Evolutionary conservation across 2,888 invertebrate genomes (phyloP), one percentile per base, ranked within the genome.

Genomic region (Parnassius glacialis): DNA sequence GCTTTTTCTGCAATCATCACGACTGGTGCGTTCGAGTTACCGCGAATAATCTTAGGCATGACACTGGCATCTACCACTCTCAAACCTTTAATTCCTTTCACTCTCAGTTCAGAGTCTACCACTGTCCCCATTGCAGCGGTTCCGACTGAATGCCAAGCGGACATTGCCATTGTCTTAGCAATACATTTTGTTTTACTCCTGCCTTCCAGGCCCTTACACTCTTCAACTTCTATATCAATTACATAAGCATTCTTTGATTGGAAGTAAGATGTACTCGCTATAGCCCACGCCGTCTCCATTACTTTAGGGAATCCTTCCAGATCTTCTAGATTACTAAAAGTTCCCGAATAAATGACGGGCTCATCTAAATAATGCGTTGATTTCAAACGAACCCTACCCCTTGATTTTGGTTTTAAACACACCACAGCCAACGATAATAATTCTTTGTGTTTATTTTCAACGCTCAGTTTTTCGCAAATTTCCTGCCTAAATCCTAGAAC

Each of bases 91-190:
- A 89, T 62, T 0, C 86, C 86, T 0, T 60, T 59, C 43, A 90
- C 88, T 47, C 67, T 68, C 64, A 89, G 62, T 59, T 69, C 43
- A 0, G 66, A 62, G 65, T 89, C 87, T 51, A 89, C 72, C 12
- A 87, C 90, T 1, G 68, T 25, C 0, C 88, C 90, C 81, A 89
- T 75, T 0, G 85, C 79, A 0, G 83, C 81, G 0, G 89, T 87
- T 1, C 90, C 90, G 9, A 79, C 88, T 1, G 88, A 74, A 66
- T 90, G 90, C 87, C 87, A 89, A 12, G 88, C 88, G 0, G 89
- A 76, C 70, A 77, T 81, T 12, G 79, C 87, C 67, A 79, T 73
- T 34, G 76, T 74, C 47, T 57, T 73, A 2, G 87, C 76, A 12
- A 69, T 72, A 69, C 94, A 94, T 58, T 77, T 85, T 79, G 92